Base-by-base conservation (phyloP, 2,797 vertebrate genomes). In the Gadopsis bispinosus region DNA sequence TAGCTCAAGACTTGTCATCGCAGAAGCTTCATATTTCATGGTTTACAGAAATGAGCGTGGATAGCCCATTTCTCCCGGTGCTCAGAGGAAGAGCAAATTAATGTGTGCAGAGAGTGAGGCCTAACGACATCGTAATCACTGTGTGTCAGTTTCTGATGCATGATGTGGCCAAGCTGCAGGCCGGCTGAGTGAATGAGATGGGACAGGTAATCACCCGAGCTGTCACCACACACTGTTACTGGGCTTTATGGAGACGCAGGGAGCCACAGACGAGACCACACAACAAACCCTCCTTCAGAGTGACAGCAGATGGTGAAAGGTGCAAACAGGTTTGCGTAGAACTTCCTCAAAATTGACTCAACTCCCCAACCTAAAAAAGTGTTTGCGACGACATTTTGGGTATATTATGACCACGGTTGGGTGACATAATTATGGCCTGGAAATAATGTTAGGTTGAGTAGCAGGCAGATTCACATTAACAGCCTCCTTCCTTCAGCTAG, bases 141-240 rank as follows among this genome's bases (percentile, higher is more conserved):
- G 64, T 10, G 83, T 92, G 93, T 93, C 94, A 91, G 70, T 83
- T 92, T 89, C 86, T 91, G 81, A 89, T 79, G 86, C 89, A 88
- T 83, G 91, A 89, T 84, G 85, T 85, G 87, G 90, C 80, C 89
- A 83, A 86, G 87, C 90, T 87, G 91, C 83, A 77, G 85, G 84
- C 83, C 58, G 43, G 80, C 83, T 90, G 80, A 88, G 63, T 79
- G 87, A 91, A 91, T 82, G 84, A 90, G 87, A 91, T 85, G 77
- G 85, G 90, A 88, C 87, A 93, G 92, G 91, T 92, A 92, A 94
- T 94, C 91, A 91, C 88, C 85, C 67, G 50, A 87, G 87, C 87
- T 88, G 89, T 93, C 89, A 89, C 85, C 83, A 79, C 87, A 77
- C 70, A 77, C 75, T 74, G 84, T 85, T 86, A 70, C 84, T 31